A percentile compares a stretch with the other conserved stretches of the same genome.
phyloP scores from a whole-genome alignment of 2,888 invertebrate genomes.

The Seira ritae region DNA sequence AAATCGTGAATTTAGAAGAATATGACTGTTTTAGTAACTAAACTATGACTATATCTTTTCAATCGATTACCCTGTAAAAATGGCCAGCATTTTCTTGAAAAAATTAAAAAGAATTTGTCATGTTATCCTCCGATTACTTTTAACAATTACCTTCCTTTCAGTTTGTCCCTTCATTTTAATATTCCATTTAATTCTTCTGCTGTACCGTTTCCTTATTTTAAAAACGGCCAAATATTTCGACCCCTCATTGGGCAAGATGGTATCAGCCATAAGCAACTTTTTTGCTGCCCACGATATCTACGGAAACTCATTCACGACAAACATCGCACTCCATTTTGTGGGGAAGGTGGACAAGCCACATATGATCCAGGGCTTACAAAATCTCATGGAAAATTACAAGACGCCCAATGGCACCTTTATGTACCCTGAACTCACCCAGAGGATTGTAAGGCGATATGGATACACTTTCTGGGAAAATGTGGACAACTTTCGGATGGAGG shows the following conservation, averaged over 20 bases:
- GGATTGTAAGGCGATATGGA: conserved; percentile 46
- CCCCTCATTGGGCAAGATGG: conserved; percentile 49
- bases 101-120: no score
- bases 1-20: no score
- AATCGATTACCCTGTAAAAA: no score
- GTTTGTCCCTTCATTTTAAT: not conserved
- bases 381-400: not conserved
- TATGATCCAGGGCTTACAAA: not conserved
- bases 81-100: no score
- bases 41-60: no score
- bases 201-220: conserved; percentile 20
- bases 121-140: no score
- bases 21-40: no score
- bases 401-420: not conserved
- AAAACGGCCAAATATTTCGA: conserved; percentile 33
- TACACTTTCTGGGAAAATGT: conserved; percentile 44
- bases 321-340: conserved; percentile 40
- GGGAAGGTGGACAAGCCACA: conserved; percentile 32
- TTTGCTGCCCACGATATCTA: conserved; percentile 47
- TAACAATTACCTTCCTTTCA: no score
- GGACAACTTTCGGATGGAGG: conserved; percentile 42
- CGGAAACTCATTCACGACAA: conserved; percentile 39
- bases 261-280: conserved; percentile 26
- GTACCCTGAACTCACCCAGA: conserved; percentile 53
- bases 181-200: not conserved